Percentiles rank a stretch among this genome's conserved stretches.
phyloP scores from a whole-genome alignment of 2,888 invertebrate genomes.

The Mycogona germanica region DNA sequence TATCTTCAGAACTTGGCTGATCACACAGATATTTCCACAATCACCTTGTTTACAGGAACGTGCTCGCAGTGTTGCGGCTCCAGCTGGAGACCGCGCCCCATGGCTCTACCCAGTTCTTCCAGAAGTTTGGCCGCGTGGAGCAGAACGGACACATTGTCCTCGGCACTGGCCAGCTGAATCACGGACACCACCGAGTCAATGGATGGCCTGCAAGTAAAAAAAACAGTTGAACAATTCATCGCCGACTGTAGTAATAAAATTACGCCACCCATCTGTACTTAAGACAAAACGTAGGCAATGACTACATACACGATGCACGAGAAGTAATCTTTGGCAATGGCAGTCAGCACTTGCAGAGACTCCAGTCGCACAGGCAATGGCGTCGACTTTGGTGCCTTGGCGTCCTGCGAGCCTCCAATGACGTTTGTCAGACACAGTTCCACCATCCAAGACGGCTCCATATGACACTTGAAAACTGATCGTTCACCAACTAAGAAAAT shows the following conservation, averaged over 20 bases:
- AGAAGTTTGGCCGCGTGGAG: constrained; percentile 56
- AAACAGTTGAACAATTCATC: too few species aligned
- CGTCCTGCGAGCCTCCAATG: constrained; percentile 22
- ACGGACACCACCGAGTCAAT: neutral
- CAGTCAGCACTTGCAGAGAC: constrained; percentile 49
- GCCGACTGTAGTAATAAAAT: too few species aligned
- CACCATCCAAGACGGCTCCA: constrained; percentile 28
- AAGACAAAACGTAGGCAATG: too few species aligned
- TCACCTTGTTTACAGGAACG: neutral
- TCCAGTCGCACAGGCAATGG: constrained; percentile 58
- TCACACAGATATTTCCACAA: neutral
- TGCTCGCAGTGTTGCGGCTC: neutral
- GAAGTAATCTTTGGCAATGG: constrained; percentile 34
- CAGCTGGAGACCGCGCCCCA: constrained; percentile 29
- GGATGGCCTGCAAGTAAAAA: neutral
- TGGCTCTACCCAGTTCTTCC: constrained; percentile 53
- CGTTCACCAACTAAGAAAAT: too few species aligned
- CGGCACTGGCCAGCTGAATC: constrained; percentile 40
- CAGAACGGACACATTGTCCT: constrained; percentile 51
- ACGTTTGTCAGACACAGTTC: constrained; percentile 32
- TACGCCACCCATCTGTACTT: too few species aligned
- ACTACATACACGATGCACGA: neutral
- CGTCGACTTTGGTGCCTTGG: neutral
- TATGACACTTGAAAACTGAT: neutral
- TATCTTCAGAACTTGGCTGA: too few species aligned